Evolutionary conservation across 1,140 invertebrate species (phyloP).

Genomic region (Drosophila sturtevanti): DNA sequence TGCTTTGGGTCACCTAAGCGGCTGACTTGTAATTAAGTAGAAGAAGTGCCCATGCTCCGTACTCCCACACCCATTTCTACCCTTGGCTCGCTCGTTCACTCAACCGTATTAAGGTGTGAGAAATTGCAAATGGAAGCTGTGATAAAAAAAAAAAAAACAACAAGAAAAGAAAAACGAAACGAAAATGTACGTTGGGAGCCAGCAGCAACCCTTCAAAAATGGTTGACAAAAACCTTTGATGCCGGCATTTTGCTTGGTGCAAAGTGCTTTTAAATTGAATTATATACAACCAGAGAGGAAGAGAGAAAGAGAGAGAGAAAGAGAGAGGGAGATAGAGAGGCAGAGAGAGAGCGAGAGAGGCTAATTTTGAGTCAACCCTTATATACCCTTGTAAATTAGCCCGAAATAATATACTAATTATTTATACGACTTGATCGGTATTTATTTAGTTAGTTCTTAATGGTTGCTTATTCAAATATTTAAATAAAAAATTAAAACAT

Average conservation of each 20-base stretch:
- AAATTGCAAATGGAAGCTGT: constrained; percentile 55
- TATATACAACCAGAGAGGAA: constrained; percentile 47
- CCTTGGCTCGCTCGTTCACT: constrained; percentile 29
- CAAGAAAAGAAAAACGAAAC: background rate
- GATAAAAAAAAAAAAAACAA: constrained; percentile 15
- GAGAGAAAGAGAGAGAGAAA: background rate
- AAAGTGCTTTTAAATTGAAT: constrained; percentile 57
- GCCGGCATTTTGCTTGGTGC: constrained; percentile 26
- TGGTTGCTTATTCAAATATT: too few relatives aligned
- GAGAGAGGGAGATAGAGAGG: background rate
- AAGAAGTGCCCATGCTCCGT: background rate
- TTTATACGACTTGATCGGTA: too few relatives aligned
- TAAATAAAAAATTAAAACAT: too few relatives aligned
- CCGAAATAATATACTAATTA: background rate
- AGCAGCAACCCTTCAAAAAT: constrained; percentile 1
- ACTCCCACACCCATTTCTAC: background rate
- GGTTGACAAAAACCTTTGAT: constrained; percentile 8
- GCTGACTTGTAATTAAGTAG: constrained; percentile 17
- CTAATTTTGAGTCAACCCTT: constrained; percentile 1
- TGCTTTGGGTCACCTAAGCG: constrained; percentile 9
- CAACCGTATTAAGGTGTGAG: constrained; percentile 59
- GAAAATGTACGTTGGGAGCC: background rate
- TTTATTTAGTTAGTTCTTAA: too few relatives aligned
- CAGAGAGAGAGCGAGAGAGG: background rate
- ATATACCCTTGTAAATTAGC: background rate